Base-by-base conservation (phyloP, 2,797 vertebrate species). In the Xyrichtys novacula region DNA sequence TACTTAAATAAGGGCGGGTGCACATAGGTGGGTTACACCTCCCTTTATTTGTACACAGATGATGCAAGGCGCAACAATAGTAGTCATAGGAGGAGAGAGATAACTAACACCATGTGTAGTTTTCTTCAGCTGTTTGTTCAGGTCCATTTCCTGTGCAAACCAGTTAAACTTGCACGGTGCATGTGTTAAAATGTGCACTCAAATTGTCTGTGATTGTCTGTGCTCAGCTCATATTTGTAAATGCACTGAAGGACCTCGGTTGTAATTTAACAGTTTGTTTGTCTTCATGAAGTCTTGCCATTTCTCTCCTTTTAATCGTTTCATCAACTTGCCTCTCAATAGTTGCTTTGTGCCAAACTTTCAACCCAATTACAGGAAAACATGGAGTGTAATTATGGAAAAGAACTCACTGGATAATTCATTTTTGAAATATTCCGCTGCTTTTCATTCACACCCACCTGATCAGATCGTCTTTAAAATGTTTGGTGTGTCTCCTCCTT, bases 241-340 rank as follows among this genome's bases (percentile, higher is more conserved):
- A 85, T 78, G 88, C 78, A 83, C 90, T 90, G 88, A 77, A 88
- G 61, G 64, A 89, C 83, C 71, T 85, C 46, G 1, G 48, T 74
- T 74, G 85, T 75, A 76, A 84, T 90, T 88, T 92, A 88, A 83
- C 85, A 87, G 70, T 81, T 84, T 85, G 71, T 17, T 74, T 54
- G 55, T 85, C 79, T 76, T 70, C 66, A 88, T 76, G 85, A 87
- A 75, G 72, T 58, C 78, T 70, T 12, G 69, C 62, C 52, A 68
- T 74, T 14, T 83, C 73, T 72, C 76, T 80, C 42, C 63, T 42
- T 78, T 87, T 84, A 84, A 83, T 76, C 76, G 43, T 78, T 81
- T 76, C 70, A 87, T 88, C 85, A 73, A 53, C 38, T 40, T 17
- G 65, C 57, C 80, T 67, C 78, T 83, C 81, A 80, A 71, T 73